Base-by-base conservation (phyloP, 1,140 invertebrate species). In the Drosophila mojavensis region DNA sequence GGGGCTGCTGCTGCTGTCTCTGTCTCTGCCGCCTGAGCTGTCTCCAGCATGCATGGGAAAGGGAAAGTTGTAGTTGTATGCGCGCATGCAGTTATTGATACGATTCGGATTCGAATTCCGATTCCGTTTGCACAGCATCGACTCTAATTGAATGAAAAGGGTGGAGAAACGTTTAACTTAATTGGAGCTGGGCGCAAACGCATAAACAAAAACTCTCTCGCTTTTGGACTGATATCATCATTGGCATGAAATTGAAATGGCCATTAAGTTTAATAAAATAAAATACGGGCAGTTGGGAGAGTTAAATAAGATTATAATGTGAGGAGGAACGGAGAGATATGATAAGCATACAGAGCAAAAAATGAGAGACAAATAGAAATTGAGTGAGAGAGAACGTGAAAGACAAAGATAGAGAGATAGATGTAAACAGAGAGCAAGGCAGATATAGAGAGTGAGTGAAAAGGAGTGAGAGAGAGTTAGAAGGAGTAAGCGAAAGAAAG, bases 11-110 rank as follows among this genome's bases (percentile, higher is more conserved):
- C 53, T 39, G 53, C 36, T 24, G 53, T 24, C 3, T 24, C 28
- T 11, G 7, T 33, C 28, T 30, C 28, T 33, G 33, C 7, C 7
- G 33, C 1, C 33, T 33, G 0, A 36, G 45, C 45, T 30, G 61
- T 71, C 66, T 76, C 60, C 30, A 56, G 30, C 30, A 43, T 47
- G 53, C 45, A 64, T 78, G 82, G 82, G 83, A 86, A 86, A 86
- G 82, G 83, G 82, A 86, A 86, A 86, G 83, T 47, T 47, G 43
- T 88, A 85, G 41, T 17, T 13, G 47, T 28, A 53, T 61, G 68
- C 48, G 56, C 73, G 79, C 48, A 58, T 79, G 83, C 79, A 83
- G 83, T 86, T 88, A 86, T 88, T 79, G 83, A 88, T 83, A 50
- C 39, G 54, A 51, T 53, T 53, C 65, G 55, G 62, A 50, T 62